Evolutionary conservation across 2,113 vertebrate genomes (phyloP).

Genomic region (Girardinichthys multiradiatus): DNA sequence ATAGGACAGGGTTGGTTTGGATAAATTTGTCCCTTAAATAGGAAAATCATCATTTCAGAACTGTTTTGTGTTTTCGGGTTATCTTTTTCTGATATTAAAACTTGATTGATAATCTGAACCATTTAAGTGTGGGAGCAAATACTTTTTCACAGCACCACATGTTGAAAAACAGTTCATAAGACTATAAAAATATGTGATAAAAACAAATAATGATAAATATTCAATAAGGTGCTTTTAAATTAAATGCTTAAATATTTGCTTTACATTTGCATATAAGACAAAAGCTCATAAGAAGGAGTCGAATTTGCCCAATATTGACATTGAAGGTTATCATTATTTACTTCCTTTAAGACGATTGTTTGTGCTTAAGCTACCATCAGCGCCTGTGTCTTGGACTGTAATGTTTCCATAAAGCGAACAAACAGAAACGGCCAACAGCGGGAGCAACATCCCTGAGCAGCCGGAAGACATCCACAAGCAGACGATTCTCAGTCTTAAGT

Average conservation of each 20-base stretch:
- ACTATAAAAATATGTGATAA: neutral
- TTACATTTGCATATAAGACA: neutral
- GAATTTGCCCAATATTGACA: neutral
- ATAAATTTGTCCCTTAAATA: too few relatives aligned
- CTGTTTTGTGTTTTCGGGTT: too few relatives aligned
- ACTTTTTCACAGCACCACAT: too few relatives aligned
- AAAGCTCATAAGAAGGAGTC: too few relatives aligned
- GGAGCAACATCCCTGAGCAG: constrained; percentile 30
- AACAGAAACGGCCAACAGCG: constrained; percentile 21
- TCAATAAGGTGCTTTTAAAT: neutral
- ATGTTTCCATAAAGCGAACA: constrained; percentile 30
- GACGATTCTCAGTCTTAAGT: constrained; percentile 74
- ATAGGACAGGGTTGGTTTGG: too few relatives aligned
- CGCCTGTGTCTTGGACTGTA: neutral
- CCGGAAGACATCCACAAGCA: constrained; percentile 49
- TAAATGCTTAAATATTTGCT: neutral
- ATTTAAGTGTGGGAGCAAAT: too few relatives aligned
- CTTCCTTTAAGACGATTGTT: constrained; percentile 3
- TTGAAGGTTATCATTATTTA: neutral
- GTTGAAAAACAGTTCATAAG: too few relatives aligned
- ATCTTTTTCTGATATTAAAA: too few relatives aligned
- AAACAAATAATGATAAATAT: neutral
- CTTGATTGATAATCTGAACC: too few relatives aligned
- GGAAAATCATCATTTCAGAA: too few relatives aligned
- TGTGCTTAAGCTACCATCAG: neutral